phyloP scores from a whole-genome alignment of 64 coral and sea anemone genomes.

The Porites australiensis region DNA sequence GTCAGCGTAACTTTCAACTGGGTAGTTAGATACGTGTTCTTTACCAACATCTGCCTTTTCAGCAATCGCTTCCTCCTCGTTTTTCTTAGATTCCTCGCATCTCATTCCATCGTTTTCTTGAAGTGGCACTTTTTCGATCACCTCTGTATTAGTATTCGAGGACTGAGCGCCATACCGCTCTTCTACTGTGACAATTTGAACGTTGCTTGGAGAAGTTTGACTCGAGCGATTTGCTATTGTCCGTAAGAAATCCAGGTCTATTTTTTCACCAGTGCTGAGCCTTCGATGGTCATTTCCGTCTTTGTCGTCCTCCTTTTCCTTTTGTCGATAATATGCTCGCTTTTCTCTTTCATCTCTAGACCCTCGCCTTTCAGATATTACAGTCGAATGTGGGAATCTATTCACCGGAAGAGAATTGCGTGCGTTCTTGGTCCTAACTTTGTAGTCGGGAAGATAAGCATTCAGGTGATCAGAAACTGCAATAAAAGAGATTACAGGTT shows the following conservation, averaged over 20 bases:
- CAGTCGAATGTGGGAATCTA: not conserved
- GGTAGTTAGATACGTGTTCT: not conserved
- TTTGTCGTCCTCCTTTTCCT: not conserved
- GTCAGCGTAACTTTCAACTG: not conserved
- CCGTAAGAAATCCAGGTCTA: not conserved
- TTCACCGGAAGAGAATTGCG: constrained; percentile 23
- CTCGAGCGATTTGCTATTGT: not conserved
- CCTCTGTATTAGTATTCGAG: not conserved
- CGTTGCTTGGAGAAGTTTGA: not conserved
- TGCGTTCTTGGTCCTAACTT: not conserved
- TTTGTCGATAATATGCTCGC: not conserved
- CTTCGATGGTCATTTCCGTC: constrained; percentile 1
- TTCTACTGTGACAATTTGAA: not conserved
- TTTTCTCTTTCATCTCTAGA: not conserved
- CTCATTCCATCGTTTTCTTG: not conserved
- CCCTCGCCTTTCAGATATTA: not conserved
- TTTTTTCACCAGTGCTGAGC: not conserved
- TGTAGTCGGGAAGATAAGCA: not conserved
- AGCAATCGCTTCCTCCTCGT: not conserved
- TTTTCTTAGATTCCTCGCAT: not conserved
- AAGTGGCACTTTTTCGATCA: not conserved
- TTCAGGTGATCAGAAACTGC: constrained; percentile 1
- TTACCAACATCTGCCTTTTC: not conserved
- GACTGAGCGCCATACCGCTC: not conserved
- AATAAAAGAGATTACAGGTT: not conserved